These are phyloP conservation scores for Poecile montanus DNA, from an alignment of 2,797 vertebrate genomes.

Conservation along the genomic window DNA sequence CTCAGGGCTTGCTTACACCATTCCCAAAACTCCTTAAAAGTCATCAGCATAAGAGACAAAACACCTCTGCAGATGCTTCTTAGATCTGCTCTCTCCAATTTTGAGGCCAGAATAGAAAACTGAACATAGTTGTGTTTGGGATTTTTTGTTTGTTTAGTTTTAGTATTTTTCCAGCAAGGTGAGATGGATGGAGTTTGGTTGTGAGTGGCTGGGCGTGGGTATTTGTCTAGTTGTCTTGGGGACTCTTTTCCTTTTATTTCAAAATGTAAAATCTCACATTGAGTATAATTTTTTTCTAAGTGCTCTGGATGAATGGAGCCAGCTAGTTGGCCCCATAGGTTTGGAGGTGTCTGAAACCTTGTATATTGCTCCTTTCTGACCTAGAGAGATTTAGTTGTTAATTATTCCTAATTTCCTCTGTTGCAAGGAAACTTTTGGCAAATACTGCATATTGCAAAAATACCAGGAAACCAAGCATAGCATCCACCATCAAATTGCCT, in stretches of 20 bases:
- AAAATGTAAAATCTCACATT: background rate
- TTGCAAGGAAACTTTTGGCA: background rate
- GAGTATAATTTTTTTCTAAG: background rate
- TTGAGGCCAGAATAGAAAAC: background rate
- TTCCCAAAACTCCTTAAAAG: background rate
- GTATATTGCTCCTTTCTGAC: background rate
- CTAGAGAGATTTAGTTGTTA: background rate
- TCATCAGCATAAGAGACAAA: fast-evolving
- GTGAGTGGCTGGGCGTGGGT: background rate
- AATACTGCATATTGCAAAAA: background rate
- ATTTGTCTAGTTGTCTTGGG: background rate
- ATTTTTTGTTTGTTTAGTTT: background rate
- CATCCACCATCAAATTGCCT: background rate
- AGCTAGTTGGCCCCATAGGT: background rate
- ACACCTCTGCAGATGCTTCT: background rate
- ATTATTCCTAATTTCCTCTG: background rate
- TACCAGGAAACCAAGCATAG: background rate
- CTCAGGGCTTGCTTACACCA: background rate
- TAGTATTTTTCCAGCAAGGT: background rate
- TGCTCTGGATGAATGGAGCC: background rate
- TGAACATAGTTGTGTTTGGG: background rate
- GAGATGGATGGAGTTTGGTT: background rate
- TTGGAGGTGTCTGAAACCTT: background rate
- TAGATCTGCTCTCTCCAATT: background rate
- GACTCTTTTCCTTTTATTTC: background rate